Conservation (phyloP, 2,797 vertebrate genomes). For the Harpagifer antarcticus region DNA sequence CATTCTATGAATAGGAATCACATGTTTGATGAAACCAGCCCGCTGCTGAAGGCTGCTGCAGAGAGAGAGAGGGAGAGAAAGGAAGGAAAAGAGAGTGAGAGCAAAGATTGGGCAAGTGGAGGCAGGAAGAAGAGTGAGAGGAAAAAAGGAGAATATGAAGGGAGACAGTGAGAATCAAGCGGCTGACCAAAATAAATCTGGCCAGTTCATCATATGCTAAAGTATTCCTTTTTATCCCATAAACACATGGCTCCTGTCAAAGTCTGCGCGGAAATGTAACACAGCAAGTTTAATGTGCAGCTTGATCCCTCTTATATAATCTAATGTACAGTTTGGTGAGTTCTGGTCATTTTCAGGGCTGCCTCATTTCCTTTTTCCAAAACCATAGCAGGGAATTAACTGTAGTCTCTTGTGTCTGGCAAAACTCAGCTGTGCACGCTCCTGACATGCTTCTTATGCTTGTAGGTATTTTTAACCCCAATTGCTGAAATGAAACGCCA, state of each 20-base stretch:
- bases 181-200: slow-evolving; percentile 51
- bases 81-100: slow-evolving; percentile 3
- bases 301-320: slow-evolving; percentile 55
- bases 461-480: slow-evolving; percentile 50
- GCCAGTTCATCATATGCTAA: slow-evolving; percentile 39
- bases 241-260: slow-evolving; percentile 50
- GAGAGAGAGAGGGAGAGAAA: slow-evolving; percentile 8
- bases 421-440: slow-evolving; percentile 47
- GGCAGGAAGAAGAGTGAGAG: slow-evolving; percentile 29
- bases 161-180: slow-evolving; percentile 20
- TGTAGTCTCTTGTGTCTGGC: slow-evolving; percentile 43
- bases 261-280: slow-evolving; percentile 50
- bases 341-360: slow-evolving; percentile 47
- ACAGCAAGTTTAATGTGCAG: slow-evolving; percentile 52
- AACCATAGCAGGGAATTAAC: slow-evolving; percentile 39
- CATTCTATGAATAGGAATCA: slow-evolving; percentile 85
- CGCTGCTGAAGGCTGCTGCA: slow-evolving; percentile 52
- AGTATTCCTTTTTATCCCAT: slow-evolving; percentile 44
- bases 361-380: slow-evolving; percentile 47
- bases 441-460: slow-evolving; percentile 45
- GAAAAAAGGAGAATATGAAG: slow-evolving; percentile 30
- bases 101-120: slow-evolving; percentile 36
- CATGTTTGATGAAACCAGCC: slow-evolving; percentile 78
- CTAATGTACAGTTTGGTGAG: slow-evolving; percentile 33
- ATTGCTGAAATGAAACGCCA: slow-evolving; percentile 43